Evolutionary conservation across 2,113 vertebrate genomes (phyloP).

Genomic region (Carollia perspicillata): DNA sequence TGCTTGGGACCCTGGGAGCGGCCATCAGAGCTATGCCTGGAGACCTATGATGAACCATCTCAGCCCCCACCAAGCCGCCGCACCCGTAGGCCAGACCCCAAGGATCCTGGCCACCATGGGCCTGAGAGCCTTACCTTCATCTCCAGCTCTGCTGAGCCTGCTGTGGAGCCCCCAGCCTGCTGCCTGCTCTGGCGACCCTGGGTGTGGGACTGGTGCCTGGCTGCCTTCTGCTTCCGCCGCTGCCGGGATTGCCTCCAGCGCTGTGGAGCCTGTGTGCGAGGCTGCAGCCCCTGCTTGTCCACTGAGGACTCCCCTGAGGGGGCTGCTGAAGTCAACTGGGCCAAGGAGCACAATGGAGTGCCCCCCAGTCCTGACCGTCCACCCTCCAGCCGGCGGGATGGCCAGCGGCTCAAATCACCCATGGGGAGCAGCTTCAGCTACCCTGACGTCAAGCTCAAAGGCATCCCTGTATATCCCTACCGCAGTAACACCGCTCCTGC

Average conservation of each 20-base stretch:
- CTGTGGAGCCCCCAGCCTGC: constrained; percentile 79
- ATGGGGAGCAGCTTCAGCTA: constrained; percentile 94
- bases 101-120: constrained; percentile 82
- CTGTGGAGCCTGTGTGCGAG: constrained; percentile 82
- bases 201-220: constrained; percentile 91
- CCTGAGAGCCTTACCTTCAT: constrained; percentile 92
- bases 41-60: constrained; percentile 79
- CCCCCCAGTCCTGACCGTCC: constrained; percentile 82
- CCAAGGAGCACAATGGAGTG: constrained; percentile 83
- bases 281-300: constrained; percentile 88
- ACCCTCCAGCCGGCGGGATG: constrained; percentile 79
- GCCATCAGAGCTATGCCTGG: constrained; percentile 79
- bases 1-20: constrained; percentile 75
- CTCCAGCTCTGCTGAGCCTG: constrained; percentile 87
- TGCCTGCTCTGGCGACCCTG: constrained; percentile 90
- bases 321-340: constrained; percentile 74
- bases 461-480: constrained; percentile 88
- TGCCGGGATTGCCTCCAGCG: constrained; percentile 85
- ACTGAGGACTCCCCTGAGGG: constrained; percentile 74
- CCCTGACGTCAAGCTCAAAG: constrained; percentile 91
- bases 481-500: constrained; percentile 69
- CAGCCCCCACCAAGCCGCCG: constrained; percentile 74
- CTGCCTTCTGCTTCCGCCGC: constrained; percentile 84
- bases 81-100: constrained; percentile 79
- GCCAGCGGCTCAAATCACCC: constrained; percentile 81